Percentiles rank a stretch among this genome's conserved stretches.
Evolutionary conservation across 1,140 invertebrate species (phyloP).

Genomic region (Diorhabda carinulata): DNA sequence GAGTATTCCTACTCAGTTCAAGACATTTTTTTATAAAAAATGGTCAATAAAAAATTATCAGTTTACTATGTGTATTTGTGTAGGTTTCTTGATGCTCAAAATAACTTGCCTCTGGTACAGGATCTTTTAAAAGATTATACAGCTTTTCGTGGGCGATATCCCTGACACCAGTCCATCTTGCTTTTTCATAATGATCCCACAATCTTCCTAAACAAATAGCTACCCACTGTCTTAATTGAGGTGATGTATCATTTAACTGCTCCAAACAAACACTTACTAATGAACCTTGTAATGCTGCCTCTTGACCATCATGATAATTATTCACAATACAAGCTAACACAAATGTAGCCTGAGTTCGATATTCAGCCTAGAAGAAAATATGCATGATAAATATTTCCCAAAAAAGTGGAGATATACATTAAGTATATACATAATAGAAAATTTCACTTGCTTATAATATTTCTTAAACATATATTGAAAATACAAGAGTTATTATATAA

Average conservation of each 20-base stretch:
- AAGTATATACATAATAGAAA: background rate
- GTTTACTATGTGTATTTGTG: no score
- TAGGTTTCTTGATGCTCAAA: background rate
- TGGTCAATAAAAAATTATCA: no score
- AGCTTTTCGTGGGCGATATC: conserved; percentile 95
- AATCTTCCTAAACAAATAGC: conserved; percentile 88
- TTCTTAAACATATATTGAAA: background rate
- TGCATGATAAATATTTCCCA: background rate
- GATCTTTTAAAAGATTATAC: conserved; percentile 72
- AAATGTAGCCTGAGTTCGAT: conserved; percentile 87
- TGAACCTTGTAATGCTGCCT: conserved; percentile 79
- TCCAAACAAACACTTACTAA: conserved; percentile 87
- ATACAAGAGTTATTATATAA: background rate
- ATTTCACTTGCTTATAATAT: background rate
- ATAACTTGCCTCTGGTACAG: conserved; percentile 71
- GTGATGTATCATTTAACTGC: conserved; percentile 59
- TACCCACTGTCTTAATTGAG: conserved; percentile 83
- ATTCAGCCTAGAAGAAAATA: conserved; percentile 61
- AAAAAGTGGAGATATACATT: background rate
- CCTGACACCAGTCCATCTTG: conserved; percentile 93
- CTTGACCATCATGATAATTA: conserved; percentile 80
- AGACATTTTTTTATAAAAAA: no score
- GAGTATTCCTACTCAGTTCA: no score
- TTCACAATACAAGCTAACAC: conserved; percentile 90
- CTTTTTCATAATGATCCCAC: conserved; percentile 91